These are phyloP conservation scores for Rhipidura dahli DNA, from an alignment of 2,113 vertebrate species.

Conservation along the genomic window DNA sequence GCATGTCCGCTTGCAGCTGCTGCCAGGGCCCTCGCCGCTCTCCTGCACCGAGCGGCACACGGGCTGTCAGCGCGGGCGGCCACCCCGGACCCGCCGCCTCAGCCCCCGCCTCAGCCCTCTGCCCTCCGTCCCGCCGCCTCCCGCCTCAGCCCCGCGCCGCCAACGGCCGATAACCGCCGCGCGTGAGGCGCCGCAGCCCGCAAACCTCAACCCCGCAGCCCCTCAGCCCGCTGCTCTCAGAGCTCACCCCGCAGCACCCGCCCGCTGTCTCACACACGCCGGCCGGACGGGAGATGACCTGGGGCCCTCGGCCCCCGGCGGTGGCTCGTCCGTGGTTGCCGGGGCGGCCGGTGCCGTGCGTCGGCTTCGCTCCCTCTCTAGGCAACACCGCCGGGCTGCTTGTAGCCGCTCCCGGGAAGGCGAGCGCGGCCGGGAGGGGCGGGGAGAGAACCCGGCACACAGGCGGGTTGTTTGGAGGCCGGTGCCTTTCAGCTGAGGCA, in stretches of 20 bases:
- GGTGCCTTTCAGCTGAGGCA: not conserved
- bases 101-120: not conserved
- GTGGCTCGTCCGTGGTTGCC: not conserved
- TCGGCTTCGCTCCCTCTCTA: not conserved
- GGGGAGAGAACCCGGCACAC: not conserved
- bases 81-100: not conserved
- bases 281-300: not conserved
- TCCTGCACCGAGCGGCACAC: not conserved
- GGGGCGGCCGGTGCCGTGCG: not conserved
- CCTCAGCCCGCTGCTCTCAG: not conserved
- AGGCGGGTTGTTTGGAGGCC: not conserved
- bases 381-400: not conserved
- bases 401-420: not conserved
- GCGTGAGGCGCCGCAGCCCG: not conserved
- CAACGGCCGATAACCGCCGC: not conserved
- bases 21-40: not conserved
- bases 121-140: not conserved
- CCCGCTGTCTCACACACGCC: not conserved
- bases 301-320: not conserved
- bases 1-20: constrained; percentile 27
- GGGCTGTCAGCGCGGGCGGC: not conserved
- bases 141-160: not conserved
- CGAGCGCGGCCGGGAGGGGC: not conserved
- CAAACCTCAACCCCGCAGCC: not conserved
- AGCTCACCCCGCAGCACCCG: not conserved